phyloP scores from a whole-genome alignment of 1,140 invertebrate genomes.

The Drosophila mojavensis region DNA sequence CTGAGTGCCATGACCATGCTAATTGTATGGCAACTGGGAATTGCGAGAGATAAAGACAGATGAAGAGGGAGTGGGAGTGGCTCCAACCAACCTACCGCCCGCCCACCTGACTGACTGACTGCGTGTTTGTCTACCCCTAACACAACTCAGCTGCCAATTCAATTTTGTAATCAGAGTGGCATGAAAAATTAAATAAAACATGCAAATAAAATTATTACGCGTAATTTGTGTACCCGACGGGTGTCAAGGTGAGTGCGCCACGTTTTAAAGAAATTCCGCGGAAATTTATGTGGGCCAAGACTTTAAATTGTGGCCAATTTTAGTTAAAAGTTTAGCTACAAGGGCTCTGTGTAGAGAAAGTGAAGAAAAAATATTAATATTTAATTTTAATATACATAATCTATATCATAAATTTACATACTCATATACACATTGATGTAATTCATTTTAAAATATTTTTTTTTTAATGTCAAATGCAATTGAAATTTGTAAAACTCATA shows the following conservation, averaged over 20 bases:
- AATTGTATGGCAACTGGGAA: constrained; percentile 75
- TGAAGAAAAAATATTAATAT: too few species aligned
- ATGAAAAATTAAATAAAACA: constrained; percentile 83
- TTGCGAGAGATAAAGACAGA: neutral
- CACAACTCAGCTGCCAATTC: constrained; percentile 81
- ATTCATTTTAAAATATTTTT: too few species aligned
- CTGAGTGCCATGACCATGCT: constrained; percentile 53
- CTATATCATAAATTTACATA: too few species aligned
- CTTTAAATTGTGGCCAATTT: constrained; percentile 15
- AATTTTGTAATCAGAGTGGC: constrained; percentile 81
- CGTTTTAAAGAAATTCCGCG: constrained; percentile 14
- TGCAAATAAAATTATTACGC: constrained; percentile 82
- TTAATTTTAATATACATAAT: too few species aligned
- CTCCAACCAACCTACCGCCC: neutral
- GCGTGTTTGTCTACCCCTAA: constrained; percentile 40
- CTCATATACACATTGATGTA: too few species aligned
- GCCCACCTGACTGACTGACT: neutral
- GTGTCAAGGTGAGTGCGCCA: constrained; percentile 13
- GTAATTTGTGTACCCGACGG: constrained; percentile 70
- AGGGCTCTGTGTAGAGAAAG: too few species aligned
- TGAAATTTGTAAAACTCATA: neutral
- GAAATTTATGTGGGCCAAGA: neutral
- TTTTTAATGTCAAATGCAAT: too few species aligned
- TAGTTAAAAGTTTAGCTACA: neutral
- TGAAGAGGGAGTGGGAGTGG: neutral